Evolutionary conservation across 2,113 vertebrate species (phyloP).

Genomic region (Pangasianodon gigas): DNA sequence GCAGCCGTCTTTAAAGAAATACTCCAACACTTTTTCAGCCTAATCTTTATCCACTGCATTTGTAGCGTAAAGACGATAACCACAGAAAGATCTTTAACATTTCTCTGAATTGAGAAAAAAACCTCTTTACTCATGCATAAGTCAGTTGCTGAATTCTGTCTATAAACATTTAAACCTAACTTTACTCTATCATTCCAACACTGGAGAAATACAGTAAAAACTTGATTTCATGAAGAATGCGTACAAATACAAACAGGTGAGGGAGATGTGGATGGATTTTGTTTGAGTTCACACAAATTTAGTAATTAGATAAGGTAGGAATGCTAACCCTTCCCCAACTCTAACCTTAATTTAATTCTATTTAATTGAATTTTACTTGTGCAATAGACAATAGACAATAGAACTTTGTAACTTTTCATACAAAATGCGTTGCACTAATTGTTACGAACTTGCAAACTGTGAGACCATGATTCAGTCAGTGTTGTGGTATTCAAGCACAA

Average conservation of each 20-base stretch:
- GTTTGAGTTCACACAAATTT: background rate
- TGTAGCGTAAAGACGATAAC: background rate
- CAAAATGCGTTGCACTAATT: background rate
- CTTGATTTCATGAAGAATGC: background rate
- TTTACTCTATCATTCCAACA: background rate
- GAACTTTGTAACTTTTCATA: background rate
- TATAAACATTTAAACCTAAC: background rate
- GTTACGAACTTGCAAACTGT: background rate
- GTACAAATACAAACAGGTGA: background rate
- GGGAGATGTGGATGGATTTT: background rate
- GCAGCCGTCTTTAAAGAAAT: background rate
- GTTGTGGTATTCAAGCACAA: background rate
- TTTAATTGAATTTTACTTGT: background rate
- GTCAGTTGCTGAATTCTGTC: background rate
- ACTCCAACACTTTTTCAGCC: background rate
- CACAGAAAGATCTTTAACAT: background rate
- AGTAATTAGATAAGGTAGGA: background rate
- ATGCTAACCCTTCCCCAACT: background rate
- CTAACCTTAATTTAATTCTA: too few species aligned
- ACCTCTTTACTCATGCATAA: background rate
- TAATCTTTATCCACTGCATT: background rate
- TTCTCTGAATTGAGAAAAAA: background rate
- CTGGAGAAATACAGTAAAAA: background rate
- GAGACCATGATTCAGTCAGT: background rate
- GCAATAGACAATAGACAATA: background rate